Percentiles rank a stretch among this genome's conserved stretches.
phyloP scores from a whole-genome alignment of 2,113 vertebrate genomes.

The Mastomys coucha region DNA sequence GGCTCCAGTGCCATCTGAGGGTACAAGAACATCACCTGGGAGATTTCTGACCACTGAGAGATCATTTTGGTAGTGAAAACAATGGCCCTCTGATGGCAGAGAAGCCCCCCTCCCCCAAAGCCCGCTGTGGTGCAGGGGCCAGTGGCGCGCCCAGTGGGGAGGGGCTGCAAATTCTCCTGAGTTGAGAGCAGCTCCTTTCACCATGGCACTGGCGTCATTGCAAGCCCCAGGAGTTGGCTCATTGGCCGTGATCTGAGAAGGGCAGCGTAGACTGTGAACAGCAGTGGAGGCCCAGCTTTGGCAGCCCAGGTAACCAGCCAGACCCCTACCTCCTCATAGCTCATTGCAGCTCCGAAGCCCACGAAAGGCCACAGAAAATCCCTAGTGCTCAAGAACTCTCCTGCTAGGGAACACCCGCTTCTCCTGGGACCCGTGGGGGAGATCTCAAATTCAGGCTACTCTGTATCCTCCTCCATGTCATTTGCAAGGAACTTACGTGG shows the following conservation, averaged over 20 bases:
- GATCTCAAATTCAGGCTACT: slow-evolving; percentile 84
- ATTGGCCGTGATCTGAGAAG: slow-evolving; percentile 79
- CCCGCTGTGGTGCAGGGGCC: background rate
- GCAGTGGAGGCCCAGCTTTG: background rate
- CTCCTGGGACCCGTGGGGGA: slow-evolving; percentile 83
- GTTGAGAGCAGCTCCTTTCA: slow-evolving; percentile 64
- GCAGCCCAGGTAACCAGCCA: background rate
- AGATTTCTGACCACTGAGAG: background rate
- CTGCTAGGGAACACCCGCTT: slow-evolving; percentile 53
- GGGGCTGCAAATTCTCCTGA: background rate
- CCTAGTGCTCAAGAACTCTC: slow-evolving; percentile 76
- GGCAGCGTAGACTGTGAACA: background rate
- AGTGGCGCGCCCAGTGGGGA: slow-evolving; percentile 60
- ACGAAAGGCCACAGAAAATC: slow-evolving; percentile 81
- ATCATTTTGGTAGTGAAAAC: background rate
- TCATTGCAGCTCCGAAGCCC: slow-evolving; percentile 81
- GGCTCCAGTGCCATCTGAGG: background rate
- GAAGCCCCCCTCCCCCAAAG: background rate
- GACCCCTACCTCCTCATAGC: slow-evolving; percentile 84
- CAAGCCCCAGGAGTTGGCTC: slow-evolving; percentile 83
- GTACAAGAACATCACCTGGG: background rate
- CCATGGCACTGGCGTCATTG: slow-evolving; percentile 78
- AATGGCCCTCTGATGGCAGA: background rate
- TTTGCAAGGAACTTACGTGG: slow-evolving; percentile 83
- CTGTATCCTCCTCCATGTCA: slow-evolving; percentile 86